phyloP scores from a whole-genome alignment of 2,888 invertebrate genomes.

The Hymenopus coronatus region DNA sequence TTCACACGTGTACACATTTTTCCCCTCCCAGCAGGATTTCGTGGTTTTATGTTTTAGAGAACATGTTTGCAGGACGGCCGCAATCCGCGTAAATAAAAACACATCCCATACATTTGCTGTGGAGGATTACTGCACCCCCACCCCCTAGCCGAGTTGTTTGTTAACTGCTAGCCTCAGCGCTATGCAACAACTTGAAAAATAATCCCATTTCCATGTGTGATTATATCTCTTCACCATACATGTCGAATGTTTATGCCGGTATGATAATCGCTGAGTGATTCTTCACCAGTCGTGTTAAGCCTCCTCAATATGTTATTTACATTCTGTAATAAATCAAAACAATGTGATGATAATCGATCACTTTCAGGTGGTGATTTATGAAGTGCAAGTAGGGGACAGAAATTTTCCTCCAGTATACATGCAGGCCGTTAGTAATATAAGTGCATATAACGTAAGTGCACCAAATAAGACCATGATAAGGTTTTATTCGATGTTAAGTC shows the following conservation, averaged over 20 bases:
- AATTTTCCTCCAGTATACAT: too few species aligned
- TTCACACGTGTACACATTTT: neutral
- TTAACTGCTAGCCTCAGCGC: neutral
- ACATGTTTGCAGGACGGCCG: neutral
- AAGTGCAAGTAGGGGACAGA: too few species aligned
- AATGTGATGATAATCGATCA: too few species aligned
- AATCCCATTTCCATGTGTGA: neutral
- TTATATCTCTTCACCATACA: neutral
- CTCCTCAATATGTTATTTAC: neutral
- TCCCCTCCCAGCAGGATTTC: neutral
- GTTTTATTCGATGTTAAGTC: too few species aligned
- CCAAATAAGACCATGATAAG: too few species aligned
- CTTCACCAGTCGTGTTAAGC: neutral
- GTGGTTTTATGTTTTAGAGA: neutral
- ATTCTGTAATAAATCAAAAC: neutral
- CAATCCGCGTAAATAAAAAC: neutral
- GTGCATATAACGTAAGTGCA: too few species aligned
- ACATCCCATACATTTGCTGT: neutral
- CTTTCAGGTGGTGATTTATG: too few species aligned
- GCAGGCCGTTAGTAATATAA: too few species aligned
- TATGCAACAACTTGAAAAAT: neutral
- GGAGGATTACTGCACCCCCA: neutral
- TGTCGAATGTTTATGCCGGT: neutral
- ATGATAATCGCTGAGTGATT: neutral
- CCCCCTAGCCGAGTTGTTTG: too few species aligned